Evolutionary conservation across 2,888 invertebrate genomes (phyloP), one percentile per base, ranked within the genome.

Genomic region (Orchesella flavescens): DNA sequence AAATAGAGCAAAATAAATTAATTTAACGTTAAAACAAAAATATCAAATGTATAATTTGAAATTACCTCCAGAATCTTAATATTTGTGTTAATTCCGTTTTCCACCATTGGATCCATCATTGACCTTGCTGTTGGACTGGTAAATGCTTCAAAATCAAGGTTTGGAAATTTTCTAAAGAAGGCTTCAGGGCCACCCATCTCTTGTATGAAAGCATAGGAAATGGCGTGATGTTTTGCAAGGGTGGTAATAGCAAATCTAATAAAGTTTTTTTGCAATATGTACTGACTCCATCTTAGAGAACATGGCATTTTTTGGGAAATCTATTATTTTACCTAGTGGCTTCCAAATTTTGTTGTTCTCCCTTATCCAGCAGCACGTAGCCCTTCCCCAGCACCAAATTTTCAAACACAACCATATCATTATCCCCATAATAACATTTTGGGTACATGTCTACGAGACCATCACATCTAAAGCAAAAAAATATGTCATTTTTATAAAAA

Each of bases 391-490:
- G n/a, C 0, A 74, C 69, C 0, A 85, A 24, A 72, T 85, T 85
- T 65, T 85, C 85, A 12, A 85, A 21, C 10, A 85, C 74, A 17
- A 85, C 65, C 34, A 85, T 73, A 17, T 23, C 34, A 12, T 77
- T 65, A 46, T 85, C 81, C 17, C 74, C 85, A 21, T 73, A 83
- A 63, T 83, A 81, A 34, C 79, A 83, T 73, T 79, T 83, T n/a
- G 85, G 85, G 24, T 84, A 85, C 7, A 81, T 53, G 10, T 84
- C 66, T 19, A 79, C 13, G 1, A 73, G 21, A 15, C 57, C 53
- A 1, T 69, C 77, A 9, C 9, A 53, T 10, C 77, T 77, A 43
- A 21, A 10, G 7, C n/a, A 65, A 57, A 44, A 59, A 1, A 59
- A 49, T 49, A 7, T 13, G 23, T 12, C 10, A 46, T 19, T 44